A percentile compares a stretch with the other conserved stretches of the same genome.
Conservation (phyloP, 1,140 invertebrate genomes). For the Chrysomallon squamiferum region DNA sequence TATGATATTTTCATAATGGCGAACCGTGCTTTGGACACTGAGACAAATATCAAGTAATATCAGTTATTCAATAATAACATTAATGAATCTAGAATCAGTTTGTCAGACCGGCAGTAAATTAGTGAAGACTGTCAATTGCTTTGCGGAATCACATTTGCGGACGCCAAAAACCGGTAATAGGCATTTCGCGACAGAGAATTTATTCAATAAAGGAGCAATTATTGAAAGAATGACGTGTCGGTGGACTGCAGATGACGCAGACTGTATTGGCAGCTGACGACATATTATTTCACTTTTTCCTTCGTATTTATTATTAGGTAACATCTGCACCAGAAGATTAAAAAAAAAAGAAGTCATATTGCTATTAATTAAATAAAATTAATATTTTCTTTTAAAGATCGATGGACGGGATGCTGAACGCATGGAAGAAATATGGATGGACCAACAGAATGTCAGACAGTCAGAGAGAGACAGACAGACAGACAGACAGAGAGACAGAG, state of each 20-base stretch:
- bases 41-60: constrained; percentile 2
- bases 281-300: neutral
- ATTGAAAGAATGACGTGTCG: constrained; percentile 6
- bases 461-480: constrained; percentile 4
- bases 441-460: neutral
- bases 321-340: neutral
- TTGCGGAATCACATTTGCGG: constrained; percentile 3
- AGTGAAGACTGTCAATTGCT: neutral
- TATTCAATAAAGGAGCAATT: constrained; percentile 3
- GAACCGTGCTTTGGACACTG: too few relatives aligned
- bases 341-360: neutral
- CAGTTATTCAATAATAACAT: constrained; percentile 1
- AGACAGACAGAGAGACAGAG: constrained; percentile 6
- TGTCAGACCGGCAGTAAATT: neutral
- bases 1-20: too few relatives aligned
- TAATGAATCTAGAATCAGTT: constrained; percentile 2
- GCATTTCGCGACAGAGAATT: constrained; percentile 1
- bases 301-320: neutral
- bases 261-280: neutral
- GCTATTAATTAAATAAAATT: neutral
- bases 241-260: neutral
- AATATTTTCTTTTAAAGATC: neutral
- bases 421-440: neutral
- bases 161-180: neutral
- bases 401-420: neutral